Conservation (phyloP, 2,888 invertebrate species). For the Stenolophus ochropezus region DNA sequence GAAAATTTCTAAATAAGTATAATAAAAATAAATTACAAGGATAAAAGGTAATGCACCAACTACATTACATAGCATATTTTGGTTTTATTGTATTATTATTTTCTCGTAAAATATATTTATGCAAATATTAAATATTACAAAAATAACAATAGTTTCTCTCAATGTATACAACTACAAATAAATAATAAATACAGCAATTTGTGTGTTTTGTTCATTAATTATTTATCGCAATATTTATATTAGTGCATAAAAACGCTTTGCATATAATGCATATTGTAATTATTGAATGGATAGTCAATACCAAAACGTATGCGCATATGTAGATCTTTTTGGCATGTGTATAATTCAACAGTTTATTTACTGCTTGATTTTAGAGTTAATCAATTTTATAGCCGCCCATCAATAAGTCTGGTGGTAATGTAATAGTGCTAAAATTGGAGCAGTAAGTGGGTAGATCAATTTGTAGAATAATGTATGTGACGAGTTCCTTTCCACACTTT, state of each 20-base stretch:
- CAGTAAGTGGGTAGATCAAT: neutral
- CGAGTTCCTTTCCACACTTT: too few species aligned
- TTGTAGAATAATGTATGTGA: neutral
- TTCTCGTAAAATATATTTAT: too few species aligned
- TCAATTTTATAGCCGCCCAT: neutral
- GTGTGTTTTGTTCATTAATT: neutral
- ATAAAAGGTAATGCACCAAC: too few species aligned
- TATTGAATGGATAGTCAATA: neutral
- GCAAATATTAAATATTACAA: too few species aligned
- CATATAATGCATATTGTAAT: neutral
- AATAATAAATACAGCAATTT: too few species aligned
- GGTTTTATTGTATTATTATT: too few species aligned
- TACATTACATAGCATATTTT: too few species aligned
- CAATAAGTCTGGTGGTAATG: neutral
- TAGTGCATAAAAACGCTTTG: neutral
- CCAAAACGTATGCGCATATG: neutral
- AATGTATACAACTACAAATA: too few species aligned
- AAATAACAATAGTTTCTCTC: too few species aligned
- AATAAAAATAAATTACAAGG: too few species aligned
- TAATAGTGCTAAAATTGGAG: neutral
- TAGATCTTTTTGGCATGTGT: neutral
- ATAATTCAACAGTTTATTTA: neutral
- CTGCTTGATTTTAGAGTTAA: neutral
- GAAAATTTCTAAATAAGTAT: too few species aligned
- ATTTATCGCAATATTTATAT: neutral